Evolutionary conservation across 2,113 vertebrate species (phyloP).

Genomic region (Amia ocellicauda): DNA sequence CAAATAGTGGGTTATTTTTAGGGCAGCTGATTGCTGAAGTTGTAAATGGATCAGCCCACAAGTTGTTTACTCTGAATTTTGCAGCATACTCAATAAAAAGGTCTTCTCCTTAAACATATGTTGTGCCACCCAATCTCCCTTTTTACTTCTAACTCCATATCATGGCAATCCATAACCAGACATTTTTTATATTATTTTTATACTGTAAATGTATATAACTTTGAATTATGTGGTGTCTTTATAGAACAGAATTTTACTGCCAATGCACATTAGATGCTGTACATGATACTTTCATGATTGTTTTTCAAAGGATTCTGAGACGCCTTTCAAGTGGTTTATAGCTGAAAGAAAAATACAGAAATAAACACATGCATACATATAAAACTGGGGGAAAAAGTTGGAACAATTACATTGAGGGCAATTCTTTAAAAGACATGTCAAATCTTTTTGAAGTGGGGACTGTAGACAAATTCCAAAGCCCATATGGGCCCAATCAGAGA

Average conservation of each 20-base stretch:
- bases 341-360: slow-evolving; percentile 13
- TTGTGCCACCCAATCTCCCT: slow-evolving; percentile 1
- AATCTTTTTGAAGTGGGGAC: slow-evolving; percentile 28
- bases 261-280: slow-evolving; percentile 9
- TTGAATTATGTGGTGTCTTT: no score
- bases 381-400: not conserved
- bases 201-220: no score
- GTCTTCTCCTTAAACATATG: slow-evolving; percentile 2
- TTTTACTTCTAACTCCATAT: no score
- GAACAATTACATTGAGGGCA: slow-evolving; percentile 8
- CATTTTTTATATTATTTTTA: no score
- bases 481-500: slow-evolving; percentile 33
- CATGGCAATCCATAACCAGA: no score
- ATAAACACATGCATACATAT: not conserved
- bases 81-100: slow-evolving; percentile 2
- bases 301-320: slow-evolving; percentile 9
- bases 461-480: slow-evolving; percentile 20
- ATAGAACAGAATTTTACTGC: not conserved
- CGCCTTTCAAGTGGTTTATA: slow-evolving; percentile 23
- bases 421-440: not conserved
- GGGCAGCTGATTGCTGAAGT: no score
- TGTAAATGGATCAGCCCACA: not conserved
- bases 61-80: slow-evolving; percentile 12
- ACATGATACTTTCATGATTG: slow-evolving; percentile 5
- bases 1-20: no score